Evolutionary conservation across 1,140 invertebrate genomes (phyloP).

Genomic region (Lineus longissimus): DNA sequence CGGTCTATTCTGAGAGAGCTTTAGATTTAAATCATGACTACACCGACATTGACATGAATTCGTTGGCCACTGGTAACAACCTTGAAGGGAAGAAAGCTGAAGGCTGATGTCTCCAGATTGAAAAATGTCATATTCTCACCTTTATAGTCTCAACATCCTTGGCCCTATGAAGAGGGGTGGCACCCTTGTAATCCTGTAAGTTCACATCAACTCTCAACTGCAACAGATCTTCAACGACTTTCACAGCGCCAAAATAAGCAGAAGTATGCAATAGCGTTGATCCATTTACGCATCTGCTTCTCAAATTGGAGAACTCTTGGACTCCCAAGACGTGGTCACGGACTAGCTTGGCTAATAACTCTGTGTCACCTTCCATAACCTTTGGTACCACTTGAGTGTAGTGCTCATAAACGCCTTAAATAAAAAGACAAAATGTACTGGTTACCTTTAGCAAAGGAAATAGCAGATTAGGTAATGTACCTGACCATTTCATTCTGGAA

Average conservation of each 20-base stretch:
- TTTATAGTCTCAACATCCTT: conserved; percentile 40
- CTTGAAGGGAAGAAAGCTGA: too few species aligned
- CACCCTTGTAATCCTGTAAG: conserved; percentile 48
- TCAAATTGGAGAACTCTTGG: conserved; percentile 35
- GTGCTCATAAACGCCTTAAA: conserved; percentile 42
- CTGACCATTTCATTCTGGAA: too few species aligned
- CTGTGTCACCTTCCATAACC: conserved; percentile 44
- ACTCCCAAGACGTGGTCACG: conserved; percentile 30
- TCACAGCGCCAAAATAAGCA: conserved; percentile 70
- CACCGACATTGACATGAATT: too few species aligned
- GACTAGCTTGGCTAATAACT: conserved; percentile 32
- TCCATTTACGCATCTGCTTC: conserved; percentile 58
- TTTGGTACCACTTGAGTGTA: conserved; percentile 44
- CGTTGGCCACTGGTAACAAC: too few species aligned
- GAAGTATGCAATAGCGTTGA: conserved; percentile 70
- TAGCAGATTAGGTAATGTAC: too few species aligned
- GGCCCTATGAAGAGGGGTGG: conserved; percentile 44
- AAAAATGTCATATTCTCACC: too few species aligned
- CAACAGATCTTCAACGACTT: conserved; percentile 61
- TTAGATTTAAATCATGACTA: too few species aligned
- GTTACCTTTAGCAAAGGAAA: too few species aligned
- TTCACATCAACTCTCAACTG: conserved; percentile 39
- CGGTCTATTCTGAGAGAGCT: neutral
- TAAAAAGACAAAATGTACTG: conserved; percentile 6
- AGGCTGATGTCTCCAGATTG: too few species aligned